Evolutionary conservation across 2,888 invertebrate species (phyloP).

Genomic region (Phorcus lineatus): DNA sequence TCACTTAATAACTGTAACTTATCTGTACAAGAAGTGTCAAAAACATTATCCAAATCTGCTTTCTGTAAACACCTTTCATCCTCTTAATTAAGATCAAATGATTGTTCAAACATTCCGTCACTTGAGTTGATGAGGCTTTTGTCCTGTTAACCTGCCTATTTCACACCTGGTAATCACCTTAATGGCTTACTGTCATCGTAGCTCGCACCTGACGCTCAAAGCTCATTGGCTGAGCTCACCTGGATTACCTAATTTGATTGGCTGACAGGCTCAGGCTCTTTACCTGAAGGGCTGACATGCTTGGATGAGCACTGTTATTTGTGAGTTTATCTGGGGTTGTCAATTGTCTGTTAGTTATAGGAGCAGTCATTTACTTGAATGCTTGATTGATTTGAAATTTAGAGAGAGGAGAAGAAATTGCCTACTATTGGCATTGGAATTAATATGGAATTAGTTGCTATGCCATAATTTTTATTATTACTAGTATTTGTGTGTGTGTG

Average conservation of each 20-base stretch:
- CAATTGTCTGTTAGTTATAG: too few relatives aligned
- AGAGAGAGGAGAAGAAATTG: too few relatives aligned
- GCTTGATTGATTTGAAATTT: too few relatives aligned
- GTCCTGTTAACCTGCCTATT: constrained; percentile 1
- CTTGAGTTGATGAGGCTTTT: not conserved
- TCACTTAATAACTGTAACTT: too few relatives aligned
- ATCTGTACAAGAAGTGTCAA: too few relatives aligned
- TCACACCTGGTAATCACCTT: constrained; percentile 18
- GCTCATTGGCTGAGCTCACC: constrained; percentile 16
- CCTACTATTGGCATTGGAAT: too few relatives aligned
- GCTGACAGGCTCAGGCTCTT: not conserved
- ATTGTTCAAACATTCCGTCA: constrained; percentile 20
- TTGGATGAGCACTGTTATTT: not conserved
- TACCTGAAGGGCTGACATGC: not conserved
- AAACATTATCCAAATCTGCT: not conserved
- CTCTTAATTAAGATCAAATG: constrained; percentile 6
- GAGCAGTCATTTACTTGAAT: too few relatives aligned
- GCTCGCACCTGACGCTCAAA: not conserved
- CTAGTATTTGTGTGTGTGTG: too few relatives aligned
- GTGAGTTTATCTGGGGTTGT: too few relatives aligned
- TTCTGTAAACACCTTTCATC: not conserved
- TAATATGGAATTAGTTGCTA: too few relatives aligned
- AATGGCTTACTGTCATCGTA: not conserved
- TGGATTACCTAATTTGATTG: constrained; percentile 14
- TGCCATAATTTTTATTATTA: too few relatives aligned